A percentile compares a stretch with the other conserved stretches of the same genome.
phyloP scores from a whole-genome alignment of 2,888 invertebrate genomes.

The Rotaria macrura region DNA sequence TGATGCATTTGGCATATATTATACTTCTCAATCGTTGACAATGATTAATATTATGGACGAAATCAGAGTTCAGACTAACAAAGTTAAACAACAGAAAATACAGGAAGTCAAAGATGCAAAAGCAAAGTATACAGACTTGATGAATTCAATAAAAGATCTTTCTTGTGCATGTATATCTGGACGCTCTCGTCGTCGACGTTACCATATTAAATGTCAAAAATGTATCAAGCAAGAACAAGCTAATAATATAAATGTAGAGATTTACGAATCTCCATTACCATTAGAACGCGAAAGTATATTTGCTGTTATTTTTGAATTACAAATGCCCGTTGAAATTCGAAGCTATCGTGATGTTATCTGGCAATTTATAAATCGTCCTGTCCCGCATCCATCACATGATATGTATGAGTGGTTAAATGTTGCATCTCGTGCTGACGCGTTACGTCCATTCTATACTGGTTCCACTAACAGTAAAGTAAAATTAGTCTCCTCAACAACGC shows the following conservation, averaged over 20 bases:
- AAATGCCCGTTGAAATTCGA: neutral
- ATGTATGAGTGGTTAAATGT: neutral
- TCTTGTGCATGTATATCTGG: too few relatives aligned
- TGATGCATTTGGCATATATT: too few relatives aligned
- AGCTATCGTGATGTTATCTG: neutral
- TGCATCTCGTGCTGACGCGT: neutral
- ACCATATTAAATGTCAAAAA: neutral
- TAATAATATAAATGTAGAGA: neutral
- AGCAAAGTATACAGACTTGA: too few relatives aligned
- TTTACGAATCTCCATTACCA: neutral
- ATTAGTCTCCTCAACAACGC: neutral
- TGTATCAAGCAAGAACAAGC: neutral
- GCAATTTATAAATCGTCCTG: neutral
- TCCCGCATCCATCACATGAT: neutral
- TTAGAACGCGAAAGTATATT: too few relatives aligned
- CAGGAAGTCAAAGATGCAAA: too few relatives aligned
- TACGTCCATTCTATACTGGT: neutral
- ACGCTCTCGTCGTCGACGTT: too few relatives aligned
- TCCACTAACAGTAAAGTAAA: neutral
- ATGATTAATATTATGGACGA: too few relatives aligned
- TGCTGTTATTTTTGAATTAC: neutral
- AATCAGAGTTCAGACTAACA: too few relatives aligned
- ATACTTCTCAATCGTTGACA: too few relatives aligned
- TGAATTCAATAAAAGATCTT: too few relatives aligned
- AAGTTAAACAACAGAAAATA: too few relatives aligned